Percentiles rank a stretch among this genome's conserved stretches.
Evolutionary conservation across 2,888 invertebrate genomes (phyloP).

Genomic region (Drosophila tripunctata): DNA sequence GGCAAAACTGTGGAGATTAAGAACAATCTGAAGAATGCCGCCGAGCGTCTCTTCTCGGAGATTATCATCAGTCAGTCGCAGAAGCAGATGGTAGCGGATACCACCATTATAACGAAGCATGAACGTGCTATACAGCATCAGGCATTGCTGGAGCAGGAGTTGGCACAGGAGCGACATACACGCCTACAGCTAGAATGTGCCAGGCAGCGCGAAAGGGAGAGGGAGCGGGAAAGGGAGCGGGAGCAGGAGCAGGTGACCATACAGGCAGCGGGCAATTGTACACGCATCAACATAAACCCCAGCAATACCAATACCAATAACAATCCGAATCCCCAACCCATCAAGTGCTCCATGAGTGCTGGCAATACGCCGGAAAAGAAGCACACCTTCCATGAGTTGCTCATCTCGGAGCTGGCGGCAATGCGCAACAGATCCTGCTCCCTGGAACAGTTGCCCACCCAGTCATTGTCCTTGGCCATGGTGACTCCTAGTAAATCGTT

Average conservation of each 20-base stretch:
- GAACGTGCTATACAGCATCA: constrained; percentile 79
- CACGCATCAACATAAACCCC: constrained; percentile 76
- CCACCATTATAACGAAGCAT: constrained; percentile 80
- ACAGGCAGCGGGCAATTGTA: constrained; percentile 71
- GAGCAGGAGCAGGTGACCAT: constrained; percentile 56
- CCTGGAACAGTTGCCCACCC: constrained; percentile 80
- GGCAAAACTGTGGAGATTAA: constrained; percentile 82
- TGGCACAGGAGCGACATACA: constrained; percentile 47
- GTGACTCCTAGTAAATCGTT: constrained; percentile 46
- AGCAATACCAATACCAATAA: constrained; percentile 9
- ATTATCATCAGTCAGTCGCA: constrained; percentile 82
- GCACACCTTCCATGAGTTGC: constrained; percentile 87
- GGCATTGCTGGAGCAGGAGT: constrained; percentile 69
- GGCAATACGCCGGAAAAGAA: constrained; percentile 82
- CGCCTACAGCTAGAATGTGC: constrained; percentile 31
- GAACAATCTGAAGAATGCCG: constrained; percentile 83
- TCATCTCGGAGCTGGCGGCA: constrained; percentile 89
- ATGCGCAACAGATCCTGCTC: constrained; percentile 86
- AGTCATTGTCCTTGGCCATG: constrained; percentile 38
- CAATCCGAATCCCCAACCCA: constrained; percentile 17
- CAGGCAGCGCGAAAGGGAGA: constrained; percentile 19
- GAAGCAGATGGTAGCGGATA: constrained; percentile 63
- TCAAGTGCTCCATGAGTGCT: constrained; percentile 63
- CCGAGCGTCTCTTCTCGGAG: constrained; percentile 83
- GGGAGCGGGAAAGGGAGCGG: constrained; percentile 22